These are phyloP conservation scores for Mimas tiliae DNA, from an alignment of 2,888 invertebrate species.

Conservation along the genomic window DNA sequence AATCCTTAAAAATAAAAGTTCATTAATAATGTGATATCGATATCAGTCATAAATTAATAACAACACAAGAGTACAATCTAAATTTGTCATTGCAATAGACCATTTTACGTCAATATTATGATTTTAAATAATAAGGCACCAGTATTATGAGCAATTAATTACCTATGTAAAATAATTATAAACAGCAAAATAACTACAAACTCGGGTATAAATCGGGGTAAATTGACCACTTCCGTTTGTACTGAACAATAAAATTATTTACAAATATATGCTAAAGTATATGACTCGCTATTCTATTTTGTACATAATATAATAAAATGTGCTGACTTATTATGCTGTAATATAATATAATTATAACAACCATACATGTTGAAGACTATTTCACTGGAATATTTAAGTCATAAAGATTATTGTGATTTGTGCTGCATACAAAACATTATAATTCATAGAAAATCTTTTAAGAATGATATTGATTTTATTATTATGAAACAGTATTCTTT, in stretches of 20 bases:
- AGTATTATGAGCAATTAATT: conserved; percentile 50
- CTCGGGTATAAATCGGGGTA: conserved; percentile 35
- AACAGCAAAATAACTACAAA: conserved; percentile 36
- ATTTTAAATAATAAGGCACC: conserved; percentile 64
- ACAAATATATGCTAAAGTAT: conserved; percentile 50
- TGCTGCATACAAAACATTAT: conserved; percentile 8
- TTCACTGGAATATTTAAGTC: conserved; percentile 6
- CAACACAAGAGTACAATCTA: conserved; percentile 38
- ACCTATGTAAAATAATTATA: conserved; percentile 44
- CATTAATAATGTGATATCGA: conserved; percentile 48
- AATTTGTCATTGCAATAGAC: conserved; percentile 38
- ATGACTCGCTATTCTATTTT: conserved; percentile 46
- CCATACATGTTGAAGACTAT: conserved; percentile 8
- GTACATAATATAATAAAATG: conserved; percentile 49
- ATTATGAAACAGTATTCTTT: neutral
- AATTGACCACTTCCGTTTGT: conserved; percentile 58
- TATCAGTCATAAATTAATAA: conserved; percentile 53
- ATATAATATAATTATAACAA: conserved; percentile 16
- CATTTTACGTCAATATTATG: conserved; percentile 40
- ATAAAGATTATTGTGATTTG: neutral
- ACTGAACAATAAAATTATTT: conserved; percentile 59
- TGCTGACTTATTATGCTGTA: conserved; percentile 20
- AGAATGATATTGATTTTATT: neutral
- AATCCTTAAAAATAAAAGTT: conserved; percentile 30
- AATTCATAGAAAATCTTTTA: neutral